Evolutionary conservation across 2,797 vertebrate genomes (phyloP), one percentile per base, ranked within the genome.

Genomic region (Tragelaphus oryx): DNA sequence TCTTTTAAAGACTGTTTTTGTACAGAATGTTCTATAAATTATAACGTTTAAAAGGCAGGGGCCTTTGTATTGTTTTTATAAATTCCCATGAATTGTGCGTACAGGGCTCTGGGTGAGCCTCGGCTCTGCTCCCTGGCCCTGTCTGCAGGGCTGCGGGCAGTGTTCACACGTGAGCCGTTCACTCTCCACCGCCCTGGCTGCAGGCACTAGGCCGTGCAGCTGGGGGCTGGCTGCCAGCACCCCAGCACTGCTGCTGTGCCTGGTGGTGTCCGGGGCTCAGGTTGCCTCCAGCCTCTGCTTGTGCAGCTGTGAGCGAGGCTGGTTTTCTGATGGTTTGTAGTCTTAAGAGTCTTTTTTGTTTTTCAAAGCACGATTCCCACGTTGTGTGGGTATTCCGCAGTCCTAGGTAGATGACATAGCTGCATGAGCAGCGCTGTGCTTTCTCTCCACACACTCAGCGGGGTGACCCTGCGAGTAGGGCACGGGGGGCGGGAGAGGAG

Each of bases 1-100:
- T n/a, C n/a, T n/a, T n/a, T n/a, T n/a, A n/a, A n/a, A n/a, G n/a
- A 98, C 97, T 97, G 97, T 90, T 97, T 98, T 98, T 98, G 95
- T 98, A 98, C 89, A 98, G 96, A 97, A 91, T 75, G 9, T 93
- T 97, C 98, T 94, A 93, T 98, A 98, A 98, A 91, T 92, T 97
- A 96, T 95, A 97, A 94, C 94, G 97, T 97, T 97, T 76, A 76
- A 97, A 89, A 97, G 93, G 94, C 97, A 95, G 91, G 93, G 85
- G 81, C 83, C 97, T 95, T 97, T 97, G 97, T 92, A 87, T 62
- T n/a, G 6, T 71, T 98, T 68, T 98, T 97, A 93, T 96, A 97
- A 97, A 94, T 97, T 95, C 97, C 97, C 83, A 1, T 9, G 2
- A 76, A 81, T 62, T 86, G 85, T 97, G 95, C 81, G 59, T 76